Base-by-base conservation (phyloP, 1,140 invertebrate genomes). In the Lepidostoma basale region DNA sequence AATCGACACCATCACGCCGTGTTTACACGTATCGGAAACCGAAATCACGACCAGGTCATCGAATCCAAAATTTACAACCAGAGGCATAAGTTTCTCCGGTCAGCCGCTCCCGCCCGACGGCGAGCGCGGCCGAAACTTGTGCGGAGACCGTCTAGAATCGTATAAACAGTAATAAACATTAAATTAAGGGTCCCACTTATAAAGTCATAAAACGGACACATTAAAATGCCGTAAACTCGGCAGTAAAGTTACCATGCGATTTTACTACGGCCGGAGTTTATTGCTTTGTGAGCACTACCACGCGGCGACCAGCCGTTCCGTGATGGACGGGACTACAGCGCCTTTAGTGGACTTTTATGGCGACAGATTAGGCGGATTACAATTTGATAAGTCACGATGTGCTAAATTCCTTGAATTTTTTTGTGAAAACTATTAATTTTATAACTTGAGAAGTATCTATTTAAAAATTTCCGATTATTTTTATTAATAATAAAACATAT, bases 101-200 rank as follows among this genome's bases (percentile, higher is more conserved):
- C n/a, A n/a, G n/a, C n/a, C n/a, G n/a, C n/a, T n/a, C n/a, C n/a
- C n/a, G n/a, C n/a, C n/a, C n/a, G n/a, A n/a, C n/a, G n/a, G n/a
- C n/a, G 22, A n/a, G 8, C 40, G 16, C 20, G 26, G 47, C 12
- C 40, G 62, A 58, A 64, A 69, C 62, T 69, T 59, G 49, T 33
- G 30, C 25, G 10, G 54, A 4, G 60, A 40, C 65, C 56, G 66
- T 72, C 60, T 62, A 49, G 62, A 62, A 49, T 59, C 64, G 62
- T 58, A 69, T 69, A 72, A 72, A 72, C 67, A 72, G 70, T 69
- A 69, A 72, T 72, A 72, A 72, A 72, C 70, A 72, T 72, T 69
- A 72, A 72, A 72, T 72, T 72, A 72, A 72, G 70, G 70, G 70
- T 58, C 71, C 67, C 71, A 73, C 67, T 73, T 73, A 73, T 70